Evolutionary conservation across 30 jellyfish, hydroid and myxozoan species (phyloP), one percentile per base, ranked within the genome.

Genomic region (Rhopilema esculentum): DNA sequence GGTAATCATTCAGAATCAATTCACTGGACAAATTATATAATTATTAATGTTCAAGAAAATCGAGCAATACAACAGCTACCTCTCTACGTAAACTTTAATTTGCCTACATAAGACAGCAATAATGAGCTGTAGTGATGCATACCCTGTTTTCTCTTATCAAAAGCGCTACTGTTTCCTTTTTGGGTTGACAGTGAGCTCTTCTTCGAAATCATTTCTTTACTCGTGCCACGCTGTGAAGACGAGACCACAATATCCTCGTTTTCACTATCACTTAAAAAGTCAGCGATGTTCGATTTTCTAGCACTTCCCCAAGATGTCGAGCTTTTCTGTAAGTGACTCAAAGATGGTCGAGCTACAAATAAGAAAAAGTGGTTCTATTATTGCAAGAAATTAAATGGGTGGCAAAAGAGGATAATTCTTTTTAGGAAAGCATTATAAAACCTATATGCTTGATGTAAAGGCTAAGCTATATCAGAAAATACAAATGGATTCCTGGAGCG

Each of bases 241-340:
- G 90, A 17, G n/a, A 25, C 33, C 18, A 72, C 27, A 4, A 26
- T 82, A 33, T 85, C 94, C 32, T 85, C 94, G 66, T 48, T 72
- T 23, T 85, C 94, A 25, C 89, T 85, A 0, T 75, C 94, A 48
- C 88, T 85, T 28, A 85, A 32, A 49, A 85, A 85, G 26, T 85
- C 94, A 40, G 61, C 66, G 17, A 85, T 49, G 53, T 85, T 85
- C 32, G 94, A 72, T 20, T 85, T 73, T 31, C 94, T 64, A 65
- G 24, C 66, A 25, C 77, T 78, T 27, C 86, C 94, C 94, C 94
- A 85, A 0, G 89, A 74, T 1, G 84, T 85, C 4, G 94, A 85
- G 62, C 71, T 76, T 75, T 78, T 69, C 22, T 75, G 88, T 12
- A 85, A 48, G 16, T 85, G 73, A 75, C 76, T 85, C 50, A 74